These are phyloP conservation scores for Rhea pennata DNA, from an alignment of 2,113 vertebrate species.

Conservation along the genomic window DNA sequence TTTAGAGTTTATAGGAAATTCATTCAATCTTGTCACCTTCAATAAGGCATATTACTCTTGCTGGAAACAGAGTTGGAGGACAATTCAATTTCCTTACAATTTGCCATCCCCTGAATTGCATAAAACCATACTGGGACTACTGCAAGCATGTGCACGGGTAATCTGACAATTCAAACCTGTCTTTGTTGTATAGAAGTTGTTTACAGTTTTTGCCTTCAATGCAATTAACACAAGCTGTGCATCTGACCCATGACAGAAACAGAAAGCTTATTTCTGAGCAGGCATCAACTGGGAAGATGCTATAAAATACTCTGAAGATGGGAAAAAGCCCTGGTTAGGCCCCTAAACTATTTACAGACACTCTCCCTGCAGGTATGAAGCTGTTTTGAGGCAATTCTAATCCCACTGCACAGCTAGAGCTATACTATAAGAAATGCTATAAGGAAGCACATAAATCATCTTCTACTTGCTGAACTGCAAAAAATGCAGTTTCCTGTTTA, in stretches of 20 bases:
- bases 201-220: neutral
- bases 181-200: neutral
- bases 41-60: neutral
- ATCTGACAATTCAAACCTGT: neutral
- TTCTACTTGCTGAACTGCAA: neutral
- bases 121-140: neutral
- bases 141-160: neutral
- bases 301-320: neutral
- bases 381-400: neutral
- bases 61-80: neutral
- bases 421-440: neutral
- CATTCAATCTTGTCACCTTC: neutral
- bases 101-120: neutral
- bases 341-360: neutral
- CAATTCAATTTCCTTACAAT: neutral
- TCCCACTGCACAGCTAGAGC: neutral
- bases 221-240: neutral
- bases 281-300: neutral
- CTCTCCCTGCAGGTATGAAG: neutral
- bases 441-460: neutral
- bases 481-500: neutral
- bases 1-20: neutral
- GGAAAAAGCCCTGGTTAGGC: neutral
- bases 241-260: slow-evolving; percentile 9
- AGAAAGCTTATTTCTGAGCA: slow-evolving; percentile 19